Evolutionary conservation across 2,888 invertebrate genomes (phyloP), one percentile per base, ranked within the genome.

Genomic region (Sepiola atlantica): DNA sequence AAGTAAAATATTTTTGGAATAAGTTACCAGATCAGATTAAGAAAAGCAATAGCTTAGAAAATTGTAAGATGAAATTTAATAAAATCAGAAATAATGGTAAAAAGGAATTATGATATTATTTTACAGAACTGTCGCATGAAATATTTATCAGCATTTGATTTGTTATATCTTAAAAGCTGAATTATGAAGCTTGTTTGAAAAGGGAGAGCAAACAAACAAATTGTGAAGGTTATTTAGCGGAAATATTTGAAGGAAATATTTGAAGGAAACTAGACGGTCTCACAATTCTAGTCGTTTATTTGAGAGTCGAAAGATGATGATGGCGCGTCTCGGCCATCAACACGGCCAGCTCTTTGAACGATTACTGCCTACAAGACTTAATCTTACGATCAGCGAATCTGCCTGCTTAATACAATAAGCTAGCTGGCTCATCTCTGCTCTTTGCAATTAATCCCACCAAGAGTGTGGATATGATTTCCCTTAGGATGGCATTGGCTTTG

Each of bases 331-430:
- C 12, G 77, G 77, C 45, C 77, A 77, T 77, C 77, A 77, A 77
- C 77, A 77, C 77, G 77, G 77, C 77, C 77, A 77, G 77, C n/a
- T 77, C n/a, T 77, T 77, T 77, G 77, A n/a, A 77, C 77, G 77
- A 77, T 77, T 77, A 77, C 77, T 77, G 77, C 77, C 77, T 77
- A 77, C 77, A 32, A 77, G 77, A 77, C 77, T 32, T 77, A 77
- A 77, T 77, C 77, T 77, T n/a, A 77, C n/a, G 77, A 77, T 77
- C 77, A 77, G 77, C 77, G 77, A 77, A 77, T 77, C 77, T 77
- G 77, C 77, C 77, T n/a, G 77, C 77, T 32, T 77, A 77, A 77
- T 77, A 77, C 77, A 77, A 77, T 77, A 77, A 77, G 77, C 77
- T 77, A 32, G n/a, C 77, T 77, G 77, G 77, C 77, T 77, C 77